These are phyloP conservation scores for Acrobasis repandana DNA, from an alignment of 2,888 invertebrate genomes.

Conservation along the genomic window DNA sequence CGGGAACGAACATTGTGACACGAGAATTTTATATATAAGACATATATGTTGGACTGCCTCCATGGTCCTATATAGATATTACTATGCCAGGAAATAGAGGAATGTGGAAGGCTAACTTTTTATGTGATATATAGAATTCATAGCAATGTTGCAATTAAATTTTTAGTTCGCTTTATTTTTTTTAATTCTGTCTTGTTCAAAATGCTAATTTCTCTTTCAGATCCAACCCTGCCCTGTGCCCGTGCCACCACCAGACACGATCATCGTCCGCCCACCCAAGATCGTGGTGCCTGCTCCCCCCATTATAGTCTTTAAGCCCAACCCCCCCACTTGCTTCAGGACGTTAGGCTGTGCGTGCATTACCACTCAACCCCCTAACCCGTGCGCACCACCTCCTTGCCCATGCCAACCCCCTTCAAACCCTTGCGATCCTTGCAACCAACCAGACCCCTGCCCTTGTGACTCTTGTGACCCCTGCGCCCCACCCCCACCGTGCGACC, in stretches of 20 bases:
- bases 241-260: conserved; percentile 47
- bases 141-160: too few species aligned
- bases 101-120: too few species aligned
- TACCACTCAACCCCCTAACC: conserved; percentile 26
- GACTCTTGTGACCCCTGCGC: conserved; percentile 19
- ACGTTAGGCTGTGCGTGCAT: conserved; percentile 49
- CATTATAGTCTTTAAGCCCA: conserved; percentile 59
- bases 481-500: too few species aligned
- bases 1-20: too few species aligned
- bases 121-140: too few species aligned
- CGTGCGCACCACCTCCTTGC: conserved; percentile 21
- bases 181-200: too few species aligned
- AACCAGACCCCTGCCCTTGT: conserved; percentile 5
- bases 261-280: conserved; percentile 57
- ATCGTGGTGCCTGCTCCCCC: conserved; percentile 60
- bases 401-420: conserved; percentile 19
- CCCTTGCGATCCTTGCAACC: conserved; percentile 26
- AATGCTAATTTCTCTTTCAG: background rate
- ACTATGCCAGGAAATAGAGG: too few species aligned
- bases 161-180: too few species aligned
- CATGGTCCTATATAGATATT: too few species aligned
- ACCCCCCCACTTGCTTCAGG: conserved; percentile 50
- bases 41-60: too few species aligned
- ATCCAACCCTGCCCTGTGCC: conserved; percentile 56
- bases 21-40: too few species aligned